Conservation (phyloP, 2,888 invertebrate genomes). For the Zelleria hepariella region DNA sequence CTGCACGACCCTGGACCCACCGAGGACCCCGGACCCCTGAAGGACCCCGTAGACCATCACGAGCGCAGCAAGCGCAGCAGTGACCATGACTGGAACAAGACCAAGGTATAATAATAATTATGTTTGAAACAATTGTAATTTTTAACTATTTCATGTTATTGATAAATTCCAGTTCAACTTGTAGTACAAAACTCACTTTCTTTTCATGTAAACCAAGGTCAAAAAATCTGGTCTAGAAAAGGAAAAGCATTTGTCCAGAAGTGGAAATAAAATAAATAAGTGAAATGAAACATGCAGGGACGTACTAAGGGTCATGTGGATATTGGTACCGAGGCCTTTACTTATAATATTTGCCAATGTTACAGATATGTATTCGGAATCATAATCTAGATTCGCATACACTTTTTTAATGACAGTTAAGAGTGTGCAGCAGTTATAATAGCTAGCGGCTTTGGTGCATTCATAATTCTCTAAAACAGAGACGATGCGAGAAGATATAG, state of each 20-base stretch:
- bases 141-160: background rate
- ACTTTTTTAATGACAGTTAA: too few species aligned
- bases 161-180: background rate
- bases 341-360: too few species aligned
- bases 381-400: too few species aligned
- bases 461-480: too few species aligned
- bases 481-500: too few species aligned
- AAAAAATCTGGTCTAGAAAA: background rate
- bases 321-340: too few species aligned
- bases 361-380: too few species aligned
- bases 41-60: background rate
- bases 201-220: background rate
- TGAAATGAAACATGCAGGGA: background rate
- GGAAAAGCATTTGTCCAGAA: background rate
- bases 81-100: conserved; percentile 40
- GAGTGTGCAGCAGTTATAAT: too few species aligned
- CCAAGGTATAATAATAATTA: conserved; percentile 38
- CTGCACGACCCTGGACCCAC: background rate
- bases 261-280: background rate
- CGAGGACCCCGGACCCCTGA: background rate
- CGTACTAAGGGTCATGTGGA: too few species aligned
- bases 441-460: too few species aligned
- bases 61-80: conserved; percentile 43
- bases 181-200: background rate
- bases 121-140: background rate